A percentile compares a stretch with the other conserved stretches of the same genome.
Evolutionary conservation across 2,797 vertebrate genomes (phyloP).

Genomic region (Oophaga sylvatica): DNA sequence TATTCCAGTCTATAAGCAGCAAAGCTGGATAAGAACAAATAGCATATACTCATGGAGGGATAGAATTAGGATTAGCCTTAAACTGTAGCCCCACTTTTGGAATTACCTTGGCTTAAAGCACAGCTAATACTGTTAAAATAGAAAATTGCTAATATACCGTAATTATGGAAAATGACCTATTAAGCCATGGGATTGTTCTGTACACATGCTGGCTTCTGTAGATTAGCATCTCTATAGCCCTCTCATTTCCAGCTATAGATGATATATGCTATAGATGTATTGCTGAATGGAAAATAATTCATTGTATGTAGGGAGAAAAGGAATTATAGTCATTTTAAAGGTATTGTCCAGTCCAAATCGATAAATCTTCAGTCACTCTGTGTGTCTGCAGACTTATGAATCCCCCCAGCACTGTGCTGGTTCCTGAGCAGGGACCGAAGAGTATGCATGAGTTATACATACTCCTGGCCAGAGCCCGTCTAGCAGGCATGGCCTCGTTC

Average conservation of each 20-base stretch:
- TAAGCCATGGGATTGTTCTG: neutral
- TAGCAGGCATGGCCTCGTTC: too few species aligned
- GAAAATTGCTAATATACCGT: neutral
- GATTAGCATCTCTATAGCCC: neutral
- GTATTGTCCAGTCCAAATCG: too few species aligned
- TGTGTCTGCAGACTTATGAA: too few species aligned
- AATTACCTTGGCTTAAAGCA: constrained; percentile 8
- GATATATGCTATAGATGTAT: neutral
- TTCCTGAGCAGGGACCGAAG: too few species aligned
- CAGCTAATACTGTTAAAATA: neutral
- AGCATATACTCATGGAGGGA: neutral
- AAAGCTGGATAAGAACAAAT: neutral
- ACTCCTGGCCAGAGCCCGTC: too few species aligned
- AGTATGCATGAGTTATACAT: neutral
- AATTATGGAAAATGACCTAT: neutral
- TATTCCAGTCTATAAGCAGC: too few species aligned
- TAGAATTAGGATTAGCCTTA: neutral
- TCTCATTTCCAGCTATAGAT: neutral
- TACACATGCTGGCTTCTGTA: neutral
- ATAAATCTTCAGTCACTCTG: too few species aligned
- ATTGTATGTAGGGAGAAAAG: neutral
- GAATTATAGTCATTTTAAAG: neutral
- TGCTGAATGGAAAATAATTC: neutral
- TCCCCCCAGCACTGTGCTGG: too few species aligned
- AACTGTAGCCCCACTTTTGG: neutral